Evolutionary conservation across 2,113 vertebrate species (phyloP).

Genomic region (Cairina moschata): DNA sequence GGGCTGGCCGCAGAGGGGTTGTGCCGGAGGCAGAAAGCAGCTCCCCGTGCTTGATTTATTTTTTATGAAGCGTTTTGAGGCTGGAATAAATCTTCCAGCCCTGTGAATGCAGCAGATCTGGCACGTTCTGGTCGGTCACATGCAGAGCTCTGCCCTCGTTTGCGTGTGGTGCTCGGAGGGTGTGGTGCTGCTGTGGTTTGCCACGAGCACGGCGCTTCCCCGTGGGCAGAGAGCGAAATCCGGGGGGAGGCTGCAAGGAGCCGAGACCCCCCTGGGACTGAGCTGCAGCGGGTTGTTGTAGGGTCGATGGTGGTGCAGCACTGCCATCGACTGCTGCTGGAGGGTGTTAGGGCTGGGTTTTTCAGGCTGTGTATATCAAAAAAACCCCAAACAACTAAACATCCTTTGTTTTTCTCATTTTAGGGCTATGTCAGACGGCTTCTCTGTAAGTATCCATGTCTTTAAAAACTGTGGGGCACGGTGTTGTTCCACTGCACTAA

Average conservation of each 20-base stretch:
- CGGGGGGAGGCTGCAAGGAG: not conserved
- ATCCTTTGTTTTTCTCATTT: not conserved
- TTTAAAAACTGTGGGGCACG: rapidly evolving
- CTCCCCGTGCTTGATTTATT: not conserved
- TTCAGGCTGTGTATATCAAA: rapidly evolving
- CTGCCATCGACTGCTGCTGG: rapidly evolving
- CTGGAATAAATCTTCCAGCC: not conserved
- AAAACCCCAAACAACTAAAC: not conserved
- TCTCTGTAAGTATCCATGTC: conserved; percentile 40
- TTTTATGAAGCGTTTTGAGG: not conserved
- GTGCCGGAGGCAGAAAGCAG: no score
- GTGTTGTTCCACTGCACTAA: not conserved
- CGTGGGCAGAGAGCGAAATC: not conserved
- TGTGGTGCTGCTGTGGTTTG: rapidly evolving
- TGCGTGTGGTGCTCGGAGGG: rapidly evolving
- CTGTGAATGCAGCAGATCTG: not conserved
- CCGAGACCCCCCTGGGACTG: rapidly evolving
- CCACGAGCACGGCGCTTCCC: rapidly evolving
- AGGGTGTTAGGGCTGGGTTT: not conserved
- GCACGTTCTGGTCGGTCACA: rapidly evolving
- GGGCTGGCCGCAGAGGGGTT: not conserved
- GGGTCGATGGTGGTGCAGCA: rapidly evolving
- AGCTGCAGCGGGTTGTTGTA: not conserved
- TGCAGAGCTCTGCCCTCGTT: rapidly evolving
- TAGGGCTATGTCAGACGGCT: conserved; percentile 44